Percentiles rank a stretch among this genome's conserved stretches.
Conservation (phyloP, 2,888 invertebrate genomes). For the Hartigia nigra region DNA sequence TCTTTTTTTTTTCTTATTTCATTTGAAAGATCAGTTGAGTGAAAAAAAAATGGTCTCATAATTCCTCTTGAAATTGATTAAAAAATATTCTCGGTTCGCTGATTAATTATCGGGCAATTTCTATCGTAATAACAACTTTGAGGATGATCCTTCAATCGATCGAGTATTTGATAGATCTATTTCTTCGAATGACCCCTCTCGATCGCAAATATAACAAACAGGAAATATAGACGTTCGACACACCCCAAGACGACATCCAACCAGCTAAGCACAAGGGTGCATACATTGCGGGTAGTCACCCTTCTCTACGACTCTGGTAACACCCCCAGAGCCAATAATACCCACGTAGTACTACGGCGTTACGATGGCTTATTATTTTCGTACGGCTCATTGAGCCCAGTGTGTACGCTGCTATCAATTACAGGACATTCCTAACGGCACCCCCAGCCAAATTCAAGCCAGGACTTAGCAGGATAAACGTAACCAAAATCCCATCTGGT, state of each 20-base stretch:
- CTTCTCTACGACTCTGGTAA: slow-evolving; percentile 37
- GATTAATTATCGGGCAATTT: not conserved
- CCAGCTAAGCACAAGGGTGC: slow-evolving; percentile 46
- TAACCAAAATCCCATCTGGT: slow-evolving; percentile 63
- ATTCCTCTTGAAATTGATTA: not conserved
- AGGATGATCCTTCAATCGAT: not conserved
- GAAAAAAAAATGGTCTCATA: not conserved
- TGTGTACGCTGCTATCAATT: slow-evolving; percentile 62
- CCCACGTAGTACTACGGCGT: slow-evolving; percentile 37
- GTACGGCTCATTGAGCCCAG: slow-evolving; percentile 64
- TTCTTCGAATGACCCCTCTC: not conserved
- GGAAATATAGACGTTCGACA: slow-evolving; percentile 49
- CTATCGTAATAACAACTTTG: no score
- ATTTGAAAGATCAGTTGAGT: not conserved
- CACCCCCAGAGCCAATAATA: slow-evolving; percentile 58
- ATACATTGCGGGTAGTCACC: slow-evolving; percentile 50
- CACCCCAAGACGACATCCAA: slow-evolving; percentile 10
- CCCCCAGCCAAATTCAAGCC: slow-evolving; percentile 23
- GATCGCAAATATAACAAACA: not conserved
- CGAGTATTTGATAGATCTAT: not conserved
- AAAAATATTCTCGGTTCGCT: not conserved
- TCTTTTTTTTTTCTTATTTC: not conserved
- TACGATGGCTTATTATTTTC: slow-evolving; percentile 63
- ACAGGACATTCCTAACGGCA: slow-evolving; percentile 55
- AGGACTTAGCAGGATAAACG: slow-evolving; percentile 59